Conservation (phyloP, 2,113 vertebrate species). For the Sturnus vulgaris region DNA sequence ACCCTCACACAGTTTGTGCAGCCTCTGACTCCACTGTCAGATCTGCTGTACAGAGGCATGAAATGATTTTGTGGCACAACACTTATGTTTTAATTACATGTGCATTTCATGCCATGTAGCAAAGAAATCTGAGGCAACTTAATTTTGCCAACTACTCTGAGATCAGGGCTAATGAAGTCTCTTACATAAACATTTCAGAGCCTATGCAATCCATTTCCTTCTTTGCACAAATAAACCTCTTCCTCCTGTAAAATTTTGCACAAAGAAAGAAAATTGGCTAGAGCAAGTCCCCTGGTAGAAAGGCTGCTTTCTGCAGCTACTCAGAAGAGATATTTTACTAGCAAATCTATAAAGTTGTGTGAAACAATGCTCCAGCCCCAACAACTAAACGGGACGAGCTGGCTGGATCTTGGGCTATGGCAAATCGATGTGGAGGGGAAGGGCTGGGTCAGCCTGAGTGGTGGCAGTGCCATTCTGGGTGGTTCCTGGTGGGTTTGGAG, state of each 20-base stretch:
- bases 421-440: fast-evolving
- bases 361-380: neutral
- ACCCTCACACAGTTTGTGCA: neutral
- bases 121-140: neutral
- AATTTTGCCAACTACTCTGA: neutral
- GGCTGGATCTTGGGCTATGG: neutral
- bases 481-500: neutral
- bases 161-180: neutral
- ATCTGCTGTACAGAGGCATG: neutral
- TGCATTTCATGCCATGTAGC: neutral
- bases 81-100: neutral
- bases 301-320: neutral
- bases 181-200: neutral
- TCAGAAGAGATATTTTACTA: constrained; percentile 7
- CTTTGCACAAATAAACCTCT: neutral
- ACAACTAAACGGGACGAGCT: fast-evolving
- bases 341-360: neutral
- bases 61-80: neutral
- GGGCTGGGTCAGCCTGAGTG: neutral
- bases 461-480: neutral
- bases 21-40: neutral
- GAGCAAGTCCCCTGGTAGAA: neutral
- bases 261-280: neutral
- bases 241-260: neutral
- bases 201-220: neutral